Evolutionary conservation across 2,113 vertebrate species (phyloP).

Genomic region (Meleagris gallopavo): DNA sequence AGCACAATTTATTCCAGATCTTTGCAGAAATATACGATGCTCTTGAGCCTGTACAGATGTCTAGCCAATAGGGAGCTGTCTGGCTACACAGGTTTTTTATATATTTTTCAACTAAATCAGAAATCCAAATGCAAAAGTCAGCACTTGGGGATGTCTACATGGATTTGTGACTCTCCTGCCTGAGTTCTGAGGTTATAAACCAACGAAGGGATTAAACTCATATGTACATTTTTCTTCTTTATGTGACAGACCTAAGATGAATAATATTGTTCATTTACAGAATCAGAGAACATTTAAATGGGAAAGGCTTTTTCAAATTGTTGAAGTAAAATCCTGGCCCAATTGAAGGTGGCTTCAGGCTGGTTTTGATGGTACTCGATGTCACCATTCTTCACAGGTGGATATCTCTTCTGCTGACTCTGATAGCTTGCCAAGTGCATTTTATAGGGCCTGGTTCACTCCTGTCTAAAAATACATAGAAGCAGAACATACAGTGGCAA

Average conservation of each 20-base stretch:
- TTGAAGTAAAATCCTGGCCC: neutral
- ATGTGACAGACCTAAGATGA: conserved; percentile 45
- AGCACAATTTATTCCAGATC: conserved; percentile 74
- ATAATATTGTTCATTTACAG: conserved; percentile 45
- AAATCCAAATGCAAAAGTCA: conserved; percentile 51
- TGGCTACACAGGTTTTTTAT: conserved; percentile 52
- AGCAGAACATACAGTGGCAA: conserved; percentile 4
- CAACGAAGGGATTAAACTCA: conserved; percentile 28
- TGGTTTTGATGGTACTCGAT: neutral
- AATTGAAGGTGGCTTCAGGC: neutral
- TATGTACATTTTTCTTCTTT: conserved; percentile 40
- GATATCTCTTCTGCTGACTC: neutral
- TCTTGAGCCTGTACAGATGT: conserved; percentile 68
- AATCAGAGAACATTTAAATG: conserved; percentile 6
- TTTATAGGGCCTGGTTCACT: neutral
- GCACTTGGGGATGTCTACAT: neutral
- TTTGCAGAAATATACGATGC: conserved; percentile 67
- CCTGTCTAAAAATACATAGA: neutral
- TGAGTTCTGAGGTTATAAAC: conserved; percentile 26
- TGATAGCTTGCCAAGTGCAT: neutral
- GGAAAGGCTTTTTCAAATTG: neutral
- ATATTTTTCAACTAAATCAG: conserved; percentile 69
- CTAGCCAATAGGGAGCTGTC: conserved; percentile 56
- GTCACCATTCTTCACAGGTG: neutral
- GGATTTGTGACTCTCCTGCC: conserved; percentile 48